Evolutionary conservation across 1,140 invertebrate species (phyloP), one percentile per base, ranked within the genome.

Genomic region (Papilio polyxenes): DNA sequence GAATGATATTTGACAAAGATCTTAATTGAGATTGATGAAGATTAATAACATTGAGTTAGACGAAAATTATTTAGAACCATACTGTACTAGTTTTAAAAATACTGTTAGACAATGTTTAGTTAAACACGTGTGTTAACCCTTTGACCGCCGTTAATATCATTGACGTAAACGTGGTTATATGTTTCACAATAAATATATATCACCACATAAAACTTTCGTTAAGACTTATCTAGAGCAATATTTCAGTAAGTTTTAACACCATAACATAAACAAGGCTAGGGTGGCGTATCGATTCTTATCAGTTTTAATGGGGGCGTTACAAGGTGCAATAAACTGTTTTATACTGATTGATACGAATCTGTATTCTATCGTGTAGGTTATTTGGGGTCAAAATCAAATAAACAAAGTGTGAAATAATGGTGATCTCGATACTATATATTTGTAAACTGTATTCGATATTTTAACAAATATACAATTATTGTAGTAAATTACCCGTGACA

Each of bases 401-500:
- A 59, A 59, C 56, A 51, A 2, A 20, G n/a, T 59, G 56, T 59
- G 56, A 5, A 59, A 6, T 65, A 11, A 31, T 23, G 20, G 59
- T 65, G 59, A 65, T 31, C 23, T 65, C 62, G 23, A 65, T 31
- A 31, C 13, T 65, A 81, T 84, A 85, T 85, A 83, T 83, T 84
- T 84, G n/a, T 20, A 56, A 56, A 40, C 51, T 83, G 77, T 83
- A 83, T 62, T 56, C 51, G 78, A 72, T 84, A 87, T 84, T 84
- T 82, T 75, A 81, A 82, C 85, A 20, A 59, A 3, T 10, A 59
- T 59, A 59, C 56, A 20, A 85, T 87, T 88, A 86, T 79, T 53
- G 82, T 84, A 86, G 84, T 85, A 87, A 89, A 88, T 92, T 91
- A 90, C 89, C 89, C 89, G 90, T 91, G 89, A 89, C 90, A 90